Conservation (phyloP, 2,113 vertebrate species). For the Megatriorchis doriae region DNA sequence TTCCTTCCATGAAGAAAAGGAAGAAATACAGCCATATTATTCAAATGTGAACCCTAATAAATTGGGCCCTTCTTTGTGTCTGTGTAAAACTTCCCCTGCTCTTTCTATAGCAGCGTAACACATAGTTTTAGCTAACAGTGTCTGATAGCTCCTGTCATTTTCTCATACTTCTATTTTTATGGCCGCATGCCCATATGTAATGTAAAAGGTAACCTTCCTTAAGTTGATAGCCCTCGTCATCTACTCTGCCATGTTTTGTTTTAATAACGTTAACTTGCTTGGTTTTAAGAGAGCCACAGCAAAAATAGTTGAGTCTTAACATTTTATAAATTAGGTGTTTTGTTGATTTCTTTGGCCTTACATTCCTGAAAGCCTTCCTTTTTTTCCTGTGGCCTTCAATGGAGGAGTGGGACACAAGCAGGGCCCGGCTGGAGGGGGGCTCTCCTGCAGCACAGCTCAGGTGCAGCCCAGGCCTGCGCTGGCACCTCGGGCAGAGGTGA, state of each 20-base stretch:
- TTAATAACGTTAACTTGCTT: neutral
- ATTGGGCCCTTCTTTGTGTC: conserved; percentile 1
- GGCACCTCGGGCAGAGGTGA: neutral
- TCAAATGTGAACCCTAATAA: conserved; percentile 13
- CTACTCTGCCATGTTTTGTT: neutral
- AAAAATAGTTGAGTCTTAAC: neutral
- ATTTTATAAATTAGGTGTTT: neutral
- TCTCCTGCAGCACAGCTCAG: neutral
- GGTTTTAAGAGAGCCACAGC: neutral
- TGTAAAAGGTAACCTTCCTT: neutral
- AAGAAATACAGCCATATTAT: conserved; percentile 48
- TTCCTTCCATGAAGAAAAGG: conserved; percentile 13
- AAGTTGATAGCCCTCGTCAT: neutral
- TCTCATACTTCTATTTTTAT: neutral
- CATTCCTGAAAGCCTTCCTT: neutral
- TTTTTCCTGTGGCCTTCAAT: fast-evolving
- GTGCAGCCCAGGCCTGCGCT: fast-evolving
- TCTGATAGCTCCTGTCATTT: neutral
- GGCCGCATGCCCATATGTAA: neutral
- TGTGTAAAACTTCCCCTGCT: neutral
- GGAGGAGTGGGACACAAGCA: fast-evolving
- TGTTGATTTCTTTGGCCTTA: neutral
- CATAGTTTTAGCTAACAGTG: neutral
- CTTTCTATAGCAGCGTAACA: neutral
- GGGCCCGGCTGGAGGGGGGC: neutral